A percentile compares a stretch with the other conserved stretches of the same genome.
Evolutionary conservation across 1,140 invertebrate genomes (phyloP).

Genomic region (Listronotus oregonensis): DNA sequence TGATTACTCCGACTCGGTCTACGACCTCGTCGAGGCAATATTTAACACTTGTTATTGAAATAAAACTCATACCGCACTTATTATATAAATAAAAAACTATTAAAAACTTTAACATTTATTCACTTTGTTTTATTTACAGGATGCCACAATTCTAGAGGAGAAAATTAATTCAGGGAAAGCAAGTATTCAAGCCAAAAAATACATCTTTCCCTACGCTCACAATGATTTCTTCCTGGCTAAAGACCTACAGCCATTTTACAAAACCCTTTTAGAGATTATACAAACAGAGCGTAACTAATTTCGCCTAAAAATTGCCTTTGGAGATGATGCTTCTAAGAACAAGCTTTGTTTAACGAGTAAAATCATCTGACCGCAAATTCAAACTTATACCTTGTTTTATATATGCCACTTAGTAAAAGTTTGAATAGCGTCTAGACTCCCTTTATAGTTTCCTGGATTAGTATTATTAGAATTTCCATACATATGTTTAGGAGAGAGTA

Average conservation of each 20-base stretch:
- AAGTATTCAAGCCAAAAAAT: not conserved
- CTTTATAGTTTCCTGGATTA: too few species aligned
- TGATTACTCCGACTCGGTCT: too few species aligned
- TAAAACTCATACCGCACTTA: too few species aligned
- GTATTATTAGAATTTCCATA: too few species aligned
- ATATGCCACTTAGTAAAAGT: too few species aligned
- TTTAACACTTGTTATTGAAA: too few species aligned
- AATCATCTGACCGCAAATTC: too few species aligned
- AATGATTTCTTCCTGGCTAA: conserved; percentile 26
- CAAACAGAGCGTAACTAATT: not conserved
- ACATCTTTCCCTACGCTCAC: conserved; percentile 21
- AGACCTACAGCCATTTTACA: conserved; percentile 15
- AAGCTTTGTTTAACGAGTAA: not conserved
- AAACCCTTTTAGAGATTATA: conserved; percentile 13
- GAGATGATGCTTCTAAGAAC: conserved; percentile 1
- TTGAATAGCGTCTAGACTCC: too few species aligned
- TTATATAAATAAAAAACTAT: too few species aligned
- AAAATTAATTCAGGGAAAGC: conserved; percentile 4
- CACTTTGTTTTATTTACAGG: conserved; percentile 12
- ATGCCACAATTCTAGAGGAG: conserved; percentile 13
- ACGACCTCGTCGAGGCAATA: too few species aligned
- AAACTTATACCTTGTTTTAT: too few species aligned
- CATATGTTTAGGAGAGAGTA: too few species aligned
- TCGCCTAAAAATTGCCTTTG: conserved; percentile 5
- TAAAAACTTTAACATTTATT: not conserved